Conservation (phyloP, 2,888 invertebrate species). For the Lasioglossum vierecki region DNA sequence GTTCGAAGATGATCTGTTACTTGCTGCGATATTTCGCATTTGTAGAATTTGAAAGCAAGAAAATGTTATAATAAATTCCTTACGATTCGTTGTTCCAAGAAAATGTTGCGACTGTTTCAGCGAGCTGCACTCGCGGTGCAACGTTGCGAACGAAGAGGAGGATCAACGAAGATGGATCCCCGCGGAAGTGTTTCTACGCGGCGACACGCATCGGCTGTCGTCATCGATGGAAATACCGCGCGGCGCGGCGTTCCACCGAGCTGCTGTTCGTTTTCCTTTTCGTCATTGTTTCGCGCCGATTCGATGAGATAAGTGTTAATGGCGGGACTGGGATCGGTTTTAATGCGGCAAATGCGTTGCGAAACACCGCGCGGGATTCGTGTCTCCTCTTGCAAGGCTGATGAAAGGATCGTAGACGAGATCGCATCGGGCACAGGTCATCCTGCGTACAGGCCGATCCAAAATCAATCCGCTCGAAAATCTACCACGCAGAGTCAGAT, state of each 20-base stretch:
- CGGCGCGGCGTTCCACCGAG: background rate
- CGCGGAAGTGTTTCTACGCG: slow-evolving; percentile 32
- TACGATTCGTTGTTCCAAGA: too few species aligned
- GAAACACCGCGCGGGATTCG: slow-evolving; percentile 30
- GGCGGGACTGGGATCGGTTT: slow-evolving; percentile 52
- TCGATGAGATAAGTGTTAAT: slow-evolving; percentile 61
- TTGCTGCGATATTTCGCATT: too few species aligned
- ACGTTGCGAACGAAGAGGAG: background rate
- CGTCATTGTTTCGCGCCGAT: slow-evolving; percentile 59
- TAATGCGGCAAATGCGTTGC: slow-evolving; percentile 40
- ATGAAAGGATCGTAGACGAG: background rate
- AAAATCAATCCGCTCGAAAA: background rate
- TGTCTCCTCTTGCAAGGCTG: background rate
- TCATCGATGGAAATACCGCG: slow-evolving; percentile 43
- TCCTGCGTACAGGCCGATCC: background rate
- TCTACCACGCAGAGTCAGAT: background rate
- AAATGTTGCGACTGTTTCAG: background rate
- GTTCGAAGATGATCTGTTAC: too few species aligned
- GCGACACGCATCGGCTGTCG: slow-evolving; percentile 3
- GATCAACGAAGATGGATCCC: slow-evolving; percentile 11
- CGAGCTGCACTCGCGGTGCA: background rate
- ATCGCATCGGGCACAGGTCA: slow-evolving; percentile 10
- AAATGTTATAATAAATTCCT: too few species aligned
- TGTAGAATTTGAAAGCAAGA: too few species aligned
- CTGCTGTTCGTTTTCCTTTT: slow-evolving; percentile 44